Evolutionary conservation across 2,113 vertebrate species (phyloP), one percentile per base, ranked within the genome.

Genomic region (Mystacornis crossleyi): DNA sequence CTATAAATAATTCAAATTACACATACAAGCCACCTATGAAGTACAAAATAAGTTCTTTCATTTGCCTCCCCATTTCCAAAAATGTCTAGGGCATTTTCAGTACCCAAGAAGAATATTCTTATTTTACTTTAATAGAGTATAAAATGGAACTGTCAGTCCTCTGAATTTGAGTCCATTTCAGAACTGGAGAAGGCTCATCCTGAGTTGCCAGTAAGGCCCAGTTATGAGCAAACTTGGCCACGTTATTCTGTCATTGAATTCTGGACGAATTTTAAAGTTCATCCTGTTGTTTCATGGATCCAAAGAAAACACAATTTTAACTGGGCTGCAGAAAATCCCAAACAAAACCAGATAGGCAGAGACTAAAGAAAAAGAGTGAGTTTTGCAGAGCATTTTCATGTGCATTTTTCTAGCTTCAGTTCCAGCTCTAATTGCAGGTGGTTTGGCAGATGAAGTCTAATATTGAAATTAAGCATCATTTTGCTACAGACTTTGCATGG

Each of bases 1-100:
- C 72, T 94, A 78, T 92, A 93, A 94, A 86, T 92, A 95, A 92
- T 92, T 81, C 67, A 83, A 45, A 84, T 92, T 92, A 42, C 69
- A 89, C 43, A 25, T 64, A 81, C 36, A 38, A 57, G 65, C 75
- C 92, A 95, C 75, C 60, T 96, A 81, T 75, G 65, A 83, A 86
- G 65, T 43, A 86, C 54, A 74, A 65, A 94, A 81, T 82, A 81
- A 86, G 45, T 96, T 83, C 54, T 90, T 95, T 71, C 57, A 67
- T 88, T 90, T 94, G n/a, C 65, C 36, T 83, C 74, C 40, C 50
- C 36, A n/a, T 66, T 61, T 90, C 81, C 90, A 91, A 91, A 96
- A 95, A 71, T 38, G 40, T 64, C 61, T 71, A 36, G 50, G 34
- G 29, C 48, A 23, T 96, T 92, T 94, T 79, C 86, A 79, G 86